Base-by-base conservation (phyloP, 2,888 invertebrate genomes). In the Xestia xanthographa region DNA sequence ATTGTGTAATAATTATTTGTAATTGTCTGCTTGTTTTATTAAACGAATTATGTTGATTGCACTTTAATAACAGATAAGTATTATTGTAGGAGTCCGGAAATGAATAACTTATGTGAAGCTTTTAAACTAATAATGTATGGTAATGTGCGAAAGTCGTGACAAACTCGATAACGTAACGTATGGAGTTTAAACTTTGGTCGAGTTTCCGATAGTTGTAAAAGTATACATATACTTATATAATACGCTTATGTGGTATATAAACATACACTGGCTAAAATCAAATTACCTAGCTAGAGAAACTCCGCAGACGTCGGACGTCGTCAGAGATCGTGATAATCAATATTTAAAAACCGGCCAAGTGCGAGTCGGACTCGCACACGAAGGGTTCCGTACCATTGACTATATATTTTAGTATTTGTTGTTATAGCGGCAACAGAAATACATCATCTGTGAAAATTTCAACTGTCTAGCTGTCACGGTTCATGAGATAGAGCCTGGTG, bases 121-220 rank as follows among this genome's bases (percentile, higher is more conserved):
- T 77, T 77, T 62, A 66, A 41, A 29, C 14, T 17, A 56, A 77
- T 83, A 78, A 4, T 34, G 0, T 50, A 74, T 67, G 66, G n/a
- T 70, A 75, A 74, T 75, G n/a, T 74, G 6, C 65, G 80, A 79
- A 82, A 80, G 75, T 68, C 34, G 26, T 66, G 53, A 60, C 38
- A 66, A 41, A 50, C 65, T 22, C 41, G 41, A 66, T 63, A 63
- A n/a, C 62, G 29, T 63, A 14, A 63, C 63, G 38, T 63, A 22
- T 58, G 50, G 22, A n/a, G 48, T 22, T n/a, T 22, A 20, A 66
- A 69, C 56, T 79, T 79, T 56, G 56, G 60, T 56, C 63, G 22
- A 83, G n/a, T 71, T 77, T 22, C n/a, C 58, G 43, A 50, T 29
- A 48, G 38, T 12, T 62, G 2, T 12, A 53, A 66, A 48, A 41